phyloP scores from a whole-genome alignment of 2,797 vertebrate genomes.

The Pseudochromis fuscus region DNA sequence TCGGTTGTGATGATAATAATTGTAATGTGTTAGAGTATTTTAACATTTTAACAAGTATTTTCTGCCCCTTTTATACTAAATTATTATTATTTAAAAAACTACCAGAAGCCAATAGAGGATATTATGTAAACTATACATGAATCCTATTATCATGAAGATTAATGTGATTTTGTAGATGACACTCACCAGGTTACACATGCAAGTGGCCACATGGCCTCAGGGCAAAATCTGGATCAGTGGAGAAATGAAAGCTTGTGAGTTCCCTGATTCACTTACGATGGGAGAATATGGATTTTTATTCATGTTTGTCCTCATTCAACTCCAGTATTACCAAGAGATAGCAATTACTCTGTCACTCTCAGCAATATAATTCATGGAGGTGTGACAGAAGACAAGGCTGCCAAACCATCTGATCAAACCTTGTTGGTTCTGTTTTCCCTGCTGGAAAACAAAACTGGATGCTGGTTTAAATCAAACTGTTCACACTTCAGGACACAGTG shows the following conservation, averaged over 20 bases:
- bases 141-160: not conserved
- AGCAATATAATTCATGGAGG: conserved; percentile 41
- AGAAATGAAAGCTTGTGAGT: not conserved
- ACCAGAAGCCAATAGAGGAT: too few relatives aligned
- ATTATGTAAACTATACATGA: not conserved
- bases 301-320: not conserved
- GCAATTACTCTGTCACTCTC: conserved; percentile 51
- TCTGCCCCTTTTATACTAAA: too few relatives aligned
- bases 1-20: not conserved
- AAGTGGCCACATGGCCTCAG: not conserved
- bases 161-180: too few relatives aligned
- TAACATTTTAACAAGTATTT: too few relatives aligned
- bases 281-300: conserved; percentile 1
- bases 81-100: too few relatives aligned
- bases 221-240: not conserved
- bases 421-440: not conserved
- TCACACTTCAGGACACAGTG: conserved; percentile 57
- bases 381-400: not conserved
- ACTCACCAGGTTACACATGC: not conserved
- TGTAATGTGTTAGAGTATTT: not conserved
- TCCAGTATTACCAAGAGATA: not conserved
- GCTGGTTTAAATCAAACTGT: not conserved
- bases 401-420: not conserved
- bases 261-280: not conserved
- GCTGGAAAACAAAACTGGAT: not conserved